These are phyloP conservation scores for Sebastes hubbsi DNA, from an alignment of 2,797 vertebrate species.

Conservation along the genomic window DNA sequence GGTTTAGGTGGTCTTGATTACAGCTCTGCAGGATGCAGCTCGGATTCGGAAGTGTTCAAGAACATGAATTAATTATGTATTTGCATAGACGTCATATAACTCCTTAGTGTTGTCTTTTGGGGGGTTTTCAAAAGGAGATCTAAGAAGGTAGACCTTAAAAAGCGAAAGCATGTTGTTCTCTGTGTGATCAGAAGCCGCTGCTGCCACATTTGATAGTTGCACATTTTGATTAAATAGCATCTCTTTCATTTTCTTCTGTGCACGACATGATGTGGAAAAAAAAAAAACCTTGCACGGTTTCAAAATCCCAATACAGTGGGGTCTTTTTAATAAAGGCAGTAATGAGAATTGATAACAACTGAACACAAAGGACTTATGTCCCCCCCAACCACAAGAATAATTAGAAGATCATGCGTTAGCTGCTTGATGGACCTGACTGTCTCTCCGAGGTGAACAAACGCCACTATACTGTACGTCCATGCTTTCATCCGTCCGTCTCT, in stretches of 20 bases:
- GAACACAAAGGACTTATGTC: constrained; percentile 16
- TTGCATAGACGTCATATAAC: background rate
- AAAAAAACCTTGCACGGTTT: background rate
- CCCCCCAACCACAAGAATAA: constrained; percentile 33
- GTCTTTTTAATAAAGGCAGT: constrained; percentile 31
- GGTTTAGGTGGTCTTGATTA: no score
- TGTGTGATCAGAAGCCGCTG: background rate
- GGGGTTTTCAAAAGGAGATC: background rate
- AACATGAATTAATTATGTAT: no score
- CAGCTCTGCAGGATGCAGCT: no score
- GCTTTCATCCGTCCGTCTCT: background rate
- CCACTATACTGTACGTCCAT: background rate
- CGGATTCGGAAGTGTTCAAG: no score
- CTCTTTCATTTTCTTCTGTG: background rate
- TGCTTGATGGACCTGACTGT: background rate
- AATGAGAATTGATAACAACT: constrained; percentile 34
- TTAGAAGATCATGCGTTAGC: constrained; percentile 33
- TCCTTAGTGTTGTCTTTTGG: background rate
- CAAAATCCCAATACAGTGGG: background rate
- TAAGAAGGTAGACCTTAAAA: background rate
- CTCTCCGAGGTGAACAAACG: constrained; percentile 25
- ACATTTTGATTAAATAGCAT: background rate
- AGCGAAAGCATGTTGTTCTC: background rate
- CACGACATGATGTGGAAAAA: background rate
- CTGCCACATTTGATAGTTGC: background rate